Conservation (phyloP, 1,140 invertebrate genomes). For the Chironomus tepperi region DNA sequence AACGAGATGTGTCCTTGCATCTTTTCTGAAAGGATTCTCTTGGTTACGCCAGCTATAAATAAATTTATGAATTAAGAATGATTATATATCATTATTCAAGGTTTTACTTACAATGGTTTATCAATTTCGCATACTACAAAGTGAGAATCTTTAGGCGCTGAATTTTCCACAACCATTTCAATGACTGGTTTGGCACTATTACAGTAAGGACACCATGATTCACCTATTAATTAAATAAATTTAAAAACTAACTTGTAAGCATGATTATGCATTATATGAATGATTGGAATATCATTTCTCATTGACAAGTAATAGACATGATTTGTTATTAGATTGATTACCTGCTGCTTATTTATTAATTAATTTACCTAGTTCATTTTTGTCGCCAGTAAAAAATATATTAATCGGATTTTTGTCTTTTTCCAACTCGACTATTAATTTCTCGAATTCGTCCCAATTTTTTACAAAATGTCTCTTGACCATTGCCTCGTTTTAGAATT, state of each 20-base stretch:
- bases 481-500: slow-evolving; percentile 35
- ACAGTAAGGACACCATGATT: slow-evolving; percentile 67
- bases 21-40: slow-evolving; percentile 62
- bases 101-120: slow-evolving; percentile 42
- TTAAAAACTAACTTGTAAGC: background rate
- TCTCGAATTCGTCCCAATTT: slow-evolving; percentile 49
- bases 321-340: too few relatives aligned
- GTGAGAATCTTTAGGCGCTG: slow-evolving; percentile 45
- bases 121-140: slow-evolving; percentile 64
- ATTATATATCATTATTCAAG: background rate
- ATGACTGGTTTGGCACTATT: slow-evolving; percentile 54
- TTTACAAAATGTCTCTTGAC: slow-evolving; percentile 45
- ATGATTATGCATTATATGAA: background rate
- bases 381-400: slow-evolving; percentile 58
- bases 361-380: slow-evolving; percentile 38
- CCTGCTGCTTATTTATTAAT: background rate
- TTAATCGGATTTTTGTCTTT: slow-evolving; percentile 41
- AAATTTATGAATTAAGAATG: slow-evolving; percentile 28
- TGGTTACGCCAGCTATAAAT: slow-evolving; percentile 66
- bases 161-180: slow-evolving; percentile 46
- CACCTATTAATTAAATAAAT: slow-evolving; percentile 39
- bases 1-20: slow-evolving; percentile 53
- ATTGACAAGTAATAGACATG: too few relatives aligned
- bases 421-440: slow-evolving; percentile 45
- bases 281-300: too few relatives aligned